phyloP scores from a whole-genome alignment of 2,888 invertebrate genomes.

The Drosophila percnosoma region DNA sequence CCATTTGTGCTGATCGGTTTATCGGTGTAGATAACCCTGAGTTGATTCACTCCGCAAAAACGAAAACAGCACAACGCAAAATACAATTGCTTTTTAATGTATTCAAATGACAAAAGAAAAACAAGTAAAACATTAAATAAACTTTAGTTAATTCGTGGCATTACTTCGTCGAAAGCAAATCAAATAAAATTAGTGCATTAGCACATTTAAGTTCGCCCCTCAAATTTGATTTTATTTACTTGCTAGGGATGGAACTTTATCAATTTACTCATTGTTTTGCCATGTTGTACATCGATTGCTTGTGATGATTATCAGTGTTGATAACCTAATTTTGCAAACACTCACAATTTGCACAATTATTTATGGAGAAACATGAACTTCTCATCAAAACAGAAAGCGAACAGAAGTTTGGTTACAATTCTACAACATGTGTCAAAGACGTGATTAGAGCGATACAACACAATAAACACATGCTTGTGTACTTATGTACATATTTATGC shows the following conservation, averaged over 20 bases:
- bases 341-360: neutral
- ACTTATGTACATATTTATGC: neutral
- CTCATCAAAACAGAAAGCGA: neutral
- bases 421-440: neutral
- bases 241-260: slow-evolving; percentile 5
- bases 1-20: neutral
- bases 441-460: neutral
- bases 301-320: neutral
- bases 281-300: neutral
- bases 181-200: neutral
- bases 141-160: neutral
- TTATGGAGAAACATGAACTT: neutral
- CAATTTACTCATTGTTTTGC: neutral
- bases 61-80: too few relatives aligned
- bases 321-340: slow-evolving; percentile 2
- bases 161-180: neutral
- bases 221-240: neutral
- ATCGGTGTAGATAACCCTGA: neutral
- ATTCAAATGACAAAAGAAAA: neutral
- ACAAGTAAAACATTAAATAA: neutral
- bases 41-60: neutral
- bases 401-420: neutral
- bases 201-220: neutral
- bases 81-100: neutral
- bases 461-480: neutral